Percentiles rank a stretch among this genome's conserved stretches.
Conservation (phyloP, 1,140 invertebrate genomes). For the Battus philenor region DNA sequence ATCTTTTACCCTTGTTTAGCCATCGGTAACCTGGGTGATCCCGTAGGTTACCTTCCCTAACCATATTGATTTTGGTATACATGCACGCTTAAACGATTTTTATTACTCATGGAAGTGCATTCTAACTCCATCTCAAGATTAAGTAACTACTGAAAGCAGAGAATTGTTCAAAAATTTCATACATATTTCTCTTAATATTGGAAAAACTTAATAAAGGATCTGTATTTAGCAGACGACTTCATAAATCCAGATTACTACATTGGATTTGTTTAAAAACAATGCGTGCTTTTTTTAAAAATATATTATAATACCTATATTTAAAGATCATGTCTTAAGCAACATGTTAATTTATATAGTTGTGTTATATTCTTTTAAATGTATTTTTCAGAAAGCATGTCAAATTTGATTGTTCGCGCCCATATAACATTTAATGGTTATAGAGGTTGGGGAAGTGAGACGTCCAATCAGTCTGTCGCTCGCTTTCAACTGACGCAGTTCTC, state of each 20-base stretch:
- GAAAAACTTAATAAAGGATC: background rate
- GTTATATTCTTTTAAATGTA: background rate
- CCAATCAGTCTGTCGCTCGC: slow-evolving; percentile 1
- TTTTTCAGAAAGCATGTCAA: background rate
- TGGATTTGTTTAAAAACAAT: too few relatives aligned
- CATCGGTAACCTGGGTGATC: slow-evolving; percentile 53
- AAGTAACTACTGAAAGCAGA: too few relatives aligned
- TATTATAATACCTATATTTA: too few relatives aligned
- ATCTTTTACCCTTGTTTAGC: slow-evolving; percentile 29
- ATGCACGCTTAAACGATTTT: slow-evolving; percentile 18
- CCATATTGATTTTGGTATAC: slow-evolving; percentile 41
- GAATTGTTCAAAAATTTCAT: background rate
- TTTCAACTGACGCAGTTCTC: slow-evolving; percentile 30
- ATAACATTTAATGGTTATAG: too few relatives aligned
- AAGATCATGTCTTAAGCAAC: too few relatives aligned
- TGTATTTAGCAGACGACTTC: too few relatives aligned
- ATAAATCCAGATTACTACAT: too few relatives aligned
- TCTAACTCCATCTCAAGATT: too few relatives aligned
- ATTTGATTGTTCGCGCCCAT: too few relatives aligned
- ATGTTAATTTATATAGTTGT: too few relatives aligned
- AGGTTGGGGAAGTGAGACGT: background rate
- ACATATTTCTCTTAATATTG: background rate
- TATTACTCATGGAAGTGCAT: too few relatives aligned
- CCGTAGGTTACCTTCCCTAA: slow-evolving; percentile 23
- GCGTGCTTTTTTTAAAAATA: too few relatives aligned